These are phyloP conservation scores for Galagoides demidoff DNA, from an alignment of 2,797 vertebrate genomes.

Conservation along the genomic window DNA sequence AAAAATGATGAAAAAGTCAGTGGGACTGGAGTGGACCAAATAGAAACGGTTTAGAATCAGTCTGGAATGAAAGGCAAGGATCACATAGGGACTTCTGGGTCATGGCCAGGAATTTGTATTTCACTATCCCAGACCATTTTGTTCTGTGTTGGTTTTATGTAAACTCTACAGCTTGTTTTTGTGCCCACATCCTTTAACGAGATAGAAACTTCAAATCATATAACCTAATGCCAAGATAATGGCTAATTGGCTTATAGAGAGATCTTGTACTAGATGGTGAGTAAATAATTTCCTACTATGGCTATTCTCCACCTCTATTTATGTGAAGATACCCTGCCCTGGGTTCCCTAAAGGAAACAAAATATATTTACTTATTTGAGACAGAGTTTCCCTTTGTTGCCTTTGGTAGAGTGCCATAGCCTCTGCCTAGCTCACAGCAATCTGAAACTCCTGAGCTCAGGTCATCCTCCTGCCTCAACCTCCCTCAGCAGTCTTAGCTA, in stretches of 20 bases:
- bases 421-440: too few species aligned
- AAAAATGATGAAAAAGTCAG: not conserved
- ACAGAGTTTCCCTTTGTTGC: too few species aligned
- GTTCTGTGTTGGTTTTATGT: not conserved
- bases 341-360: not conserved
- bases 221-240: not conserved
- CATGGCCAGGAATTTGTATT: not conserved
- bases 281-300: not conserved
- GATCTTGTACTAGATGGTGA: not conserved
- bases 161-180: not conserved
- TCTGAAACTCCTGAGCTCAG: too few species aligned
- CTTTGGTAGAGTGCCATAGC: too few species aligned
- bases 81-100: fast-evolving
- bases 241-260: not conserved
- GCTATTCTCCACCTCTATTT: not conserved
- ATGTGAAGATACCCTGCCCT: not conserved
- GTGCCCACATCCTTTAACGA: not conserved
- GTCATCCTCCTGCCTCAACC: too few species aligned
- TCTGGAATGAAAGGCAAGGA: not conserved
- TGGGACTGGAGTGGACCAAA: too few species aligned
- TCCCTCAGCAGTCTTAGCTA: too few species aligned
- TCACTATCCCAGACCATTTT: not conserved
- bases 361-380: not conserved
- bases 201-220: not conserved
- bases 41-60: fast-evolving